Base-by-base conservation (phyloP, 2,113 vertebrate species). In the Machaerirhynchus nigripectus region DNA sequence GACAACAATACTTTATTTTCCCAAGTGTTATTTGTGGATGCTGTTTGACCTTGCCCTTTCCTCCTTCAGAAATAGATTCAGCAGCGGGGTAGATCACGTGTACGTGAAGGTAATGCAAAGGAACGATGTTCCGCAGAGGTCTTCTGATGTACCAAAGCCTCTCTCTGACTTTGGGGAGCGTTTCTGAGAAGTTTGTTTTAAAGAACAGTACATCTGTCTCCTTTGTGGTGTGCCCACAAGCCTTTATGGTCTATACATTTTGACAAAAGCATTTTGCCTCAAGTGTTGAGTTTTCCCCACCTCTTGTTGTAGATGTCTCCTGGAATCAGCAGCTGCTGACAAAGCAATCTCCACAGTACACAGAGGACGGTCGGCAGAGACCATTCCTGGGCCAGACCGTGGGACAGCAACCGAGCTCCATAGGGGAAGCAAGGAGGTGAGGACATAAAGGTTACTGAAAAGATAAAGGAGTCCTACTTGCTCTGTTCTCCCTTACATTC, bases 371-470 rank as follows among this genome's bases (percentile, higher is more conserved):
- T 90, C 97, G 96, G 95, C 99, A 98, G 65, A 98, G 98, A 97
- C 98, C 98, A 0, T 84, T 98, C 26, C 98, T 97, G 67, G 98
- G 98, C 74, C 90, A 96, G 91, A 97, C n/a, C 87, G 95, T 80
- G 12, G 97, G 97, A 79, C 96, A 97, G 50, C 98, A 97, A 40
- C 82, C 52, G 8, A 94, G 91, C 78, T 96, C 98, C 5, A 24
- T 97, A 4, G 98, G 98, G 84, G 98, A 98, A 79, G 90, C 93
- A 5, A 98, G 96, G 82, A 98, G 98, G 99, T 99, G 70, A 97
- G 98, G 96, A 65, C 0, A 0, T 33, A 18, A 52, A 81, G 24
- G 44, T 84, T 68, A 40, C 8, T 81, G 24, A 26, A 52, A 49
- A 71, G 35, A 30, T 6, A 42, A 59, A n/a, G 47, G 56, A 52